Conservation (phyloP, 2,113 vertebrate genomes). For the Pluvianellus socialis region DNA sequence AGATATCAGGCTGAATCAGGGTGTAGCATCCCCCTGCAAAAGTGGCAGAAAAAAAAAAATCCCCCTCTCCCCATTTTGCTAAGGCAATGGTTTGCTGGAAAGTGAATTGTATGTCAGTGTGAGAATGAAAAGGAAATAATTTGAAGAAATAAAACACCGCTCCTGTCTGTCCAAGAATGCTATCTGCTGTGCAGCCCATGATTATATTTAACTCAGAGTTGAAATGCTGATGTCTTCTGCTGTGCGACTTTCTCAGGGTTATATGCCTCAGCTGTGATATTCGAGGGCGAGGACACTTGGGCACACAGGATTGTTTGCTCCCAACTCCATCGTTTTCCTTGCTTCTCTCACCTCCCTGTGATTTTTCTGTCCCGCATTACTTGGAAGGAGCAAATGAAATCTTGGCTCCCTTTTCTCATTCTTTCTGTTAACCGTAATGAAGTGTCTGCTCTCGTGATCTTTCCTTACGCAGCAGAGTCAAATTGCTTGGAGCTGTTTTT, state of each 20-base stretch:
- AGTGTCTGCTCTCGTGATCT: fast-evolving
- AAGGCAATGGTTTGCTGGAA: not conserved
- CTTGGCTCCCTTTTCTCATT: not conserved
- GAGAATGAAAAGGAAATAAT: not conserved
- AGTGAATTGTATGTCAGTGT: too few species aligned
- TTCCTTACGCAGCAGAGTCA: not conserved
- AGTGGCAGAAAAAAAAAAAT: not conserved
- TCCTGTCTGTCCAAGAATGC: not conserved
- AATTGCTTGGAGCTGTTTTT: not conserved
- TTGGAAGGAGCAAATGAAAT: not conserved
- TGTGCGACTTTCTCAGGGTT: not conserved
- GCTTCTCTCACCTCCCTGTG: not conserved
- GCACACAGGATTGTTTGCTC: not conserved
- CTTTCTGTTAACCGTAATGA: not conserved
- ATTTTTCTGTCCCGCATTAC: not conserved
- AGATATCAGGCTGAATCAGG: not conserved
- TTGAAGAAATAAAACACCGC: not conserved
- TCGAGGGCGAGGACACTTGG: not conserved
- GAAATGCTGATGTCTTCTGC: not conserved
- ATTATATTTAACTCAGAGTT: not conserved
- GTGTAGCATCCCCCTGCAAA: not conserved
- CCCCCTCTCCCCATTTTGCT: not conserved
- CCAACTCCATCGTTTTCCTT: not conserved
- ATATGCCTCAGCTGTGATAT: not conserved
- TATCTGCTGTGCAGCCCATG: not conserved